Conservation (phyloP, 2,797 vertebrate genomes). For the Apogon hyalosoma region DNA sequence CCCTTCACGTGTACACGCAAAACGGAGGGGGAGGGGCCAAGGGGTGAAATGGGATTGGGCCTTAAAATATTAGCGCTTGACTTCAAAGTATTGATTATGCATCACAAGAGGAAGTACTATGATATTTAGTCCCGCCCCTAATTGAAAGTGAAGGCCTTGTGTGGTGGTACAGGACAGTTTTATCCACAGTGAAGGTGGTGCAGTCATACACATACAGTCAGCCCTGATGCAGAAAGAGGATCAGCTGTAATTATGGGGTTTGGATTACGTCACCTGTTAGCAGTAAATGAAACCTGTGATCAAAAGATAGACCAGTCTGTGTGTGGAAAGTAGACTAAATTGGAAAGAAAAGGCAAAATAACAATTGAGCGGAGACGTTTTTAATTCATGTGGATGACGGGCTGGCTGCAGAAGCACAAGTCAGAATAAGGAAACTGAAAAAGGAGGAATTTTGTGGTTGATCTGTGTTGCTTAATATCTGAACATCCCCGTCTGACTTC, state of each 20-base stretch:
- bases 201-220: slow-evolving; percentile 31
- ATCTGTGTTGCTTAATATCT: slow-evolving; percentile 54
- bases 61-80: too few species aligned
- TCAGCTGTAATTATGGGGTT: slow-evolving; percentile 63
- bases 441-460: slow-evolving; percentile 47
- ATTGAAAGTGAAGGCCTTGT: background rate
- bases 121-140: background rate
- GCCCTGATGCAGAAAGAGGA: slow-evolving; percentile 48
- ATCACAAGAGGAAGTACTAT: too few species aligned
- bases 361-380: slow-evolving; percentile 13
- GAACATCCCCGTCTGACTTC: slow-evolving; percentile 42
- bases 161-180: background rate
- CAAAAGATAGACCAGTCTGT: slow-evolving; percentile 55
- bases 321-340: slow-evolving; percentile 43
- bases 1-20: too few species aligned
- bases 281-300: slow-evolving; percentile 64
- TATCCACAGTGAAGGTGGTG: background rate
- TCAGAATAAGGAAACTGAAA: slow-evolving; percentile 13
- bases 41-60: too few species aligned
- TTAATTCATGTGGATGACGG: slow-evolving; percentile 4
- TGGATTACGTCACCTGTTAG: slow-evolving; percentile 62
- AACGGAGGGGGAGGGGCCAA: too few species aligned
- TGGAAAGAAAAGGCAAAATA: slow-evolving; percentile 7
- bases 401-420: slow-evolving; percentile 5
- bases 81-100: too few species aligned